phyloP scores from a whole-genome alignment of 2,888 invertebrate genomes.

The Gastracanthus pulcherrimus region DNA sequence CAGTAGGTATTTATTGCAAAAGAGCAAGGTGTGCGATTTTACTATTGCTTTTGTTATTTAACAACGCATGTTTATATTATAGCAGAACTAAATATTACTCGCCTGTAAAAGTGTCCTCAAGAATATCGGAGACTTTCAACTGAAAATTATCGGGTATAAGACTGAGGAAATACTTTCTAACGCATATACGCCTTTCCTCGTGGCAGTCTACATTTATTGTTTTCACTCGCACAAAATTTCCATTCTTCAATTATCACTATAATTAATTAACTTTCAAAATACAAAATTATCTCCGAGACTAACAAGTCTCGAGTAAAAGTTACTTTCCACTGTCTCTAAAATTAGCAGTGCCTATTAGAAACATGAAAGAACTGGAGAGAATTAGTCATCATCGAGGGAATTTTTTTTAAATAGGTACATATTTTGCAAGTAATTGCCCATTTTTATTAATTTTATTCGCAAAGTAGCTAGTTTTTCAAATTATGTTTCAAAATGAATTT shows the following conservation, averaged over 20 bases:
- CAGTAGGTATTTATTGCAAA: too few relatives aligned
- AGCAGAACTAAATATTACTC: too few relatives aligned
- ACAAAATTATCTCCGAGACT: neutral
- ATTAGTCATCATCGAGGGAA: neutral
- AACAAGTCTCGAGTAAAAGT: neutral
- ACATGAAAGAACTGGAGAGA: neutral
- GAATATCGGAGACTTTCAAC: neutral
- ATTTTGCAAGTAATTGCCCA: neutral
- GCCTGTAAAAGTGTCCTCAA: too few relatives aligned
- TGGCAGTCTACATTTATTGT: neutral
- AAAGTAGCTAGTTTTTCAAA: neutral
- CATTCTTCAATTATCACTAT: neutral
- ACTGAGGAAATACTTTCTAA: conserved; percentile 23
- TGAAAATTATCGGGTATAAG: neutral
- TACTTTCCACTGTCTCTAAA: neutral
- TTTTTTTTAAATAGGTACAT: too few relatives aligned
- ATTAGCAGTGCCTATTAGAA: neutral
- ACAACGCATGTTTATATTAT: too few relatives aligned
- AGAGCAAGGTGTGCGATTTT: too few relatives aligned
- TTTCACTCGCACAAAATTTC: neutral
- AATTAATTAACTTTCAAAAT: neutral
- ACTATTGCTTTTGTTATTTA: neutral
- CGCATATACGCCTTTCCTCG: neutral
- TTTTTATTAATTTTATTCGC: neutral
- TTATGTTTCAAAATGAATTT: neutral